These are phyloP conservation scores for Eriosoma lanigerum DNA, from an alignment of 1,140 invertebrate genomes.

Conservation along the genomic window DNA sequence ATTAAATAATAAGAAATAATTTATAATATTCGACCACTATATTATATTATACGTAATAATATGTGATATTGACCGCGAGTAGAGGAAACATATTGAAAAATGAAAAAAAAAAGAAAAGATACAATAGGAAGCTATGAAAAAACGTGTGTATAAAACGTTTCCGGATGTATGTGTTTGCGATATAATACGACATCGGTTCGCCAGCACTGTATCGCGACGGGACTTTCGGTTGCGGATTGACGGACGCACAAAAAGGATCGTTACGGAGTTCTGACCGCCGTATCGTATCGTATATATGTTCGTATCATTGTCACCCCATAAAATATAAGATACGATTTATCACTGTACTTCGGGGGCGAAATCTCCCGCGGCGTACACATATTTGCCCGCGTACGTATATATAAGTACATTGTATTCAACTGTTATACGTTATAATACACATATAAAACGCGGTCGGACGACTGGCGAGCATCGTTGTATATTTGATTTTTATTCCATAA, in stretches of 20 bases:
- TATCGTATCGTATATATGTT: no score
- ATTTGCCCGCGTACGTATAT: no score
- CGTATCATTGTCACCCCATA: slow-evolving; percentile 17
- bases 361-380: not conserved
- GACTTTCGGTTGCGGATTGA: not conserved
- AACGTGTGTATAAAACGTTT: not conserved
- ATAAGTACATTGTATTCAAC: not conserved
- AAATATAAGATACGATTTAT: slow-evolving; percentile 33
- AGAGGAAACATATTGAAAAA: no score
- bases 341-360: slow-evolving; percentile 5
- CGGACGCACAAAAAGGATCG: slow-evolving; percentile 4
- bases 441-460: not conserved
- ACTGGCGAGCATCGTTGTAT: no score
- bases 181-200: not conserved
- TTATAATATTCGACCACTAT: no score
- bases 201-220: not conserved
- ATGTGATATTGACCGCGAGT: no score
- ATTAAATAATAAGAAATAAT: no score
- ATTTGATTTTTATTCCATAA: no score
- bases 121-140: no score
- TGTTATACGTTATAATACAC: not conserved
- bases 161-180: not conserved
- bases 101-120: no score
- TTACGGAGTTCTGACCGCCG: slow-evolving; percentile 1
- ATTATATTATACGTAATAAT: no score